Evolutionary conservation across 2,888 invertebrate species (phyloP).

Genomic region (Campoletis raptor): DNA sequence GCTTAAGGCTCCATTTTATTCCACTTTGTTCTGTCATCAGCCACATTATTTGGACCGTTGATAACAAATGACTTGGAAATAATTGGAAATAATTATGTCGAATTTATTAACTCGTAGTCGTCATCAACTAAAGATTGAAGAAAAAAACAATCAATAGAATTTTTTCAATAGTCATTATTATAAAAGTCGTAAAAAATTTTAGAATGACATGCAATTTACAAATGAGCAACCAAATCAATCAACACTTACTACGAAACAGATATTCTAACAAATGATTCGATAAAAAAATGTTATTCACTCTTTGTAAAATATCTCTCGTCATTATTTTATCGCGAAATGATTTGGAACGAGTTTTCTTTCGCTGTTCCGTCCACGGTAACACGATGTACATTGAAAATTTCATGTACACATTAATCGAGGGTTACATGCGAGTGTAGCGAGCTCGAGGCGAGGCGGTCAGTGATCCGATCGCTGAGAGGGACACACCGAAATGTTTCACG

Average conservation of each 20-base stretch:
- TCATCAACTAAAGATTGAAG: not conserved
- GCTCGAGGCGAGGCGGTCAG: conserved; percentile 71
- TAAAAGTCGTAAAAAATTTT: not conserved
- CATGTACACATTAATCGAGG: conserved; percentile 45
- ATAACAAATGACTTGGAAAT: not conserved
- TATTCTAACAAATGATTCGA: not conserved
- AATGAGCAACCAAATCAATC: not conserved
- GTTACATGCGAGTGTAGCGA: conserved; percentile 21
- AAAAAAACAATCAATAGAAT: not conserved
- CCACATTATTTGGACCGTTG: not conserved
- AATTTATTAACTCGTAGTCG: not conserved
- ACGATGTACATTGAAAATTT: conserved; percentile 35
- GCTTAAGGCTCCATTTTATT: conserved; percentile 4
- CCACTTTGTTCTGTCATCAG: conserved; percentile 9
- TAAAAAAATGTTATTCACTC: not conserved
- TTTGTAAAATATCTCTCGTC: not conserved
- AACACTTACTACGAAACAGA: not conserved
- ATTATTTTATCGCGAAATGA: not conserved
- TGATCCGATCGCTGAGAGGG: conserved; percentile 76
- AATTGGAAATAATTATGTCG: conserved; percentile 4
- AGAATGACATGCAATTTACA: not conserved
- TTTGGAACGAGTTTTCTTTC: conserved; percentile 25
- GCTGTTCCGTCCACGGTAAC: conserved; percentile 1
- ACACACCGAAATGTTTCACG: conserved; percentile 79
- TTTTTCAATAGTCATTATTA: not conserved